Percentiles rank a stretch among this genome's conserved stretches.
phyloP scores from a whole-genome alignment of 2,888 invertebrate genomes.

The Drosophila cracens region DNA sequence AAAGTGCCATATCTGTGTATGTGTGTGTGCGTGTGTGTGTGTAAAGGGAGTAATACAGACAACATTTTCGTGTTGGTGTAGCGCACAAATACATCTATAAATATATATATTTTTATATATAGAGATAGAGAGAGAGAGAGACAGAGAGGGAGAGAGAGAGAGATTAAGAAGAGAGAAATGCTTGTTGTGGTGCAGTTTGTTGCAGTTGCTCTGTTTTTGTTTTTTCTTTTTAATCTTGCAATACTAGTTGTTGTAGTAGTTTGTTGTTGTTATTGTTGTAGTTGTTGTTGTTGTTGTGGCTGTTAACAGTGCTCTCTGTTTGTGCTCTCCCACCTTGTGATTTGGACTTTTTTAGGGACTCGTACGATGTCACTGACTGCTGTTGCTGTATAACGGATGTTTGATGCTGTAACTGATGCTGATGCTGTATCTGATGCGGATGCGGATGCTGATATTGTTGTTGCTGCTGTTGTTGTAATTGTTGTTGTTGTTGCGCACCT shows the following conservation, averaged over 20 bases:
- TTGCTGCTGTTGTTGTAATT: constrained; percentile 34
- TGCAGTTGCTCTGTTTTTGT: constrained; percentile 1
- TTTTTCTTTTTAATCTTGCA: constrained; percentile 12
- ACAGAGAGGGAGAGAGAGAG: constrained; percentile 30
- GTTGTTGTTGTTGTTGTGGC: constrained; percentile 27
- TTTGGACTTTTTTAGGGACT: constrained; percentile 93
- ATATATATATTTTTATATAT: constrained; percentile 5
- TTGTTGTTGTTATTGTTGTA: constrained; percentile 24
- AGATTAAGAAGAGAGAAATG: constrained; percentile 14
- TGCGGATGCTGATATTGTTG: constrained; percentile 55
- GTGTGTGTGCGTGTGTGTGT: constrained; percentile 14
- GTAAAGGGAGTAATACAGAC: constrained; percentile 28
- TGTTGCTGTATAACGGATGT: constrained; percentile 79
- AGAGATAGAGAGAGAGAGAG: constrained; percentile 14
- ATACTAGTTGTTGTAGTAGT: constrained; percentile 39
- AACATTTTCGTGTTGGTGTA: constrained; percentile 28
- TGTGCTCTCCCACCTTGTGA: constrained; percentile 96
- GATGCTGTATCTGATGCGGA: constrained; percentile 63
- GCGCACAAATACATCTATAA: constrained; percentile 32
- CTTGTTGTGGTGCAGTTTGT: constrained; percentile 28
- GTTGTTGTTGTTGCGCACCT: constrained; percentile 63
- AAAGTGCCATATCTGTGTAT: constrained; percentile 23
- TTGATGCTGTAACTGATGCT: constrained; percentile 69
- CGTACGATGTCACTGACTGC: constrained; percentile 83
- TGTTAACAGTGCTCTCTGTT: constrained; percentile 65